These are phyloP conservation scores for Natator depressus DNA, from an alignment of 2,113 vertebrate genomes.

Conservation along the genomic window DNA sequence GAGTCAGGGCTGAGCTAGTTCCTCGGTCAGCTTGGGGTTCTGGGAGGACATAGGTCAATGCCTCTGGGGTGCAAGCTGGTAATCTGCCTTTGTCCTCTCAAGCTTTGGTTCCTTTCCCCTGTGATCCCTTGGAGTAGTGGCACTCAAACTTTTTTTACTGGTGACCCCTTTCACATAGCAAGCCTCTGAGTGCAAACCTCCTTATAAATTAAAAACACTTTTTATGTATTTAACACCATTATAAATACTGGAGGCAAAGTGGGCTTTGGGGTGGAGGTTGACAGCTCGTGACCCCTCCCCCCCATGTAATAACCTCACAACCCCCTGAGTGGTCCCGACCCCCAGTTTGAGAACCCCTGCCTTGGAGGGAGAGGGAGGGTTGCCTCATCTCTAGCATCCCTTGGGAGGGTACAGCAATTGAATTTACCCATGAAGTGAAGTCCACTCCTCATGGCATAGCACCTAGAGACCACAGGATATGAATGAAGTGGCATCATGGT, in stretches of 20 bases:
- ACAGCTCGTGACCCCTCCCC: too few species aligned
- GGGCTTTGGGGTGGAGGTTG: too few species aligned
- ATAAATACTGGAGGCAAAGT: too few species aligned
- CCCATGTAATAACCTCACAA: too few species aligned
- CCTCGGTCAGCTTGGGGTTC: neutral
- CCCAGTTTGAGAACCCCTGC: too few species aligned
- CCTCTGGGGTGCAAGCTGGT: neutral
- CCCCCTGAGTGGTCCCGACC: too few species aligned
- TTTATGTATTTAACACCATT: too few species aligned
- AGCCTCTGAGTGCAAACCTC: too few species aligned
- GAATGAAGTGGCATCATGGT: neutral
- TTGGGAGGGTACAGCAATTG: neutral
- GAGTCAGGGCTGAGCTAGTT: neutral
- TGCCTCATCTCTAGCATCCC: neutral
- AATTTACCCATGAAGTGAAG: neutral
- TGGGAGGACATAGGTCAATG: neutral
- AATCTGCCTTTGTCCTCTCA: neutral
- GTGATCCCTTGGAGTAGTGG: neutral
- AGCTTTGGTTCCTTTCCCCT: neutral
- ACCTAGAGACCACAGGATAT: neutral
- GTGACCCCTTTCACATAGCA: too few species aligned
- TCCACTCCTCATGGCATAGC: neutral
- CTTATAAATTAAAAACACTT: too few species aligned
- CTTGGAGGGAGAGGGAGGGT: neutral
- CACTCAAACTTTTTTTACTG: too few species aligned